phyloP scores from a whole-genome alignment of 1,140 invertebrate species.

The Drosophila subpulchrella region DNA sequence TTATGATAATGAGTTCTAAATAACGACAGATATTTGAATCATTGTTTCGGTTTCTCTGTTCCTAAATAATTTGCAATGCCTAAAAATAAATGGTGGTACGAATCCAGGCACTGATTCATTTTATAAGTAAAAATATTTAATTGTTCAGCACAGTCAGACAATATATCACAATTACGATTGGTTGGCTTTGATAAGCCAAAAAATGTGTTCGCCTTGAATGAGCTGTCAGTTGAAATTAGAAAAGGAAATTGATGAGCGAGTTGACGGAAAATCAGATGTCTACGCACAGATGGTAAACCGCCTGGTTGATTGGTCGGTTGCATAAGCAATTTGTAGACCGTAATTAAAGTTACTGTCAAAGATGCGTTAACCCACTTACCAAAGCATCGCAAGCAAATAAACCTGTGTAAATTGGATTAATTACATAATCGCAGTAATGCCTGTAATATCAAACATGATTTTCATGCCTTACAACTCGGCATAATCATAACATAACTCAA shows the following conservation, averaged over 20 bases:
- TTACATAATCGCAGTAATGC: conserved; percentile 43
- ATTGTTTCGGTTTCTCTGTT: neutral
- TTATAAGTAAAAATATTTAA: conserved; percentile 12
- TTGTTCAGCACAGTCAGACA: conserved; percentile 12
- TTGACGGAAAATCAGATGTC: neutral
- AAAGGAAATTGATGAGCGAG: conserved; percentile 18
- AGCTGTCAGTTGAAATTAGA: conserved; percentile 16
- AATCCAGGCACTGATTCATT: conserved; percentile 10
- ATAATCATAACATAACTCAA: conserved; percentile 51
- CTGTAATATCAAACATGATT: conserved; percentile 15
- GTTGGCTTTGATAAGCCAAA: conserved; percentile 17
- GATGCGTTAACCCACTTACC: conserved; percentile 48
- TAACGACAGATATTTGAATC: neutral
- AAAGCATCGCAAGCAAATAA: conserved; percentile 4
- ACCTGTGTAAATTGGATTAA: conserved; percentile 35
- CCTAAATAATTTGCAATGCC: conserved; percentile 11
- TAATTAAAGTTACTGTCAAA: conserved; percentile 31
- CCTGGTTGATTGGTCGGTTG: conserved; percentile 10
- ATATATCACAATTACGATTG: conserved; percentile 20
- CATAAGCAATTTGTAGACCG: conserved; percentile 7
- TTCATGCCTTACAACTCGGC: conserved; percentile 28
- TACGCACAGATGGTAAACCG: conserved; percentile 9
- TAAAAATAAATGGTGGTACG: conserved; percentile 8
- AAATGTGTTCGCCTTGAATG: conserved; percentile 7
- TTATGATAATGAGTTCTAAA: conserved; percentile 27